Conservation (phyloP, 2,113 vertebrate species). For the Mesembrinibis cayennensis region DNA sequence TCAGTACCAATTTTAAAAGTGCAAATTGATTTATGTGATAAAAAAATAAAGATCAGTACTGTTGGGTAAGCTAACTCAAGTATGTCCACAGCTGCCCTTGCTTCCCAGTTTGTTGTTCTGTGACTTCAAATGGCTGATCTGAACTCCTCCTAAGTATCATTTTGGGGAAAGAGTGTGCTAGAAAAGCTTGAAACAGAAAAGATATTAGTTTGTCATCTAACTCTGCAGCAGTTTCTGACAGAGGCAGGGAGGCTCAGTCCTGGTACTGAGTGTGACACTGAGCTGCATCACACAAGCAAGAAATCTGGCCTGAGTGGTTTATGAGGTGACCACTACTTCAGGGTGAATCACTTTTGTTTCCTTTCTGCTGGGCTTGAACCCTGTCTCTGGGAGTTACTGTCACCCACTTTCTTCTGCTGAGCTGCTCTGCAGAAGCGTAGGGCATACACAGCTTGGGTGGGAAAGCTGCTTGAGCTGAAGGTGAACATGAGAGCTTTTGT, state of each 20-base stretch:
- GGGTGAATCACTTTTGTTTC: neutral
- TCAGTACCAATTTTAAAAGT: neutral
- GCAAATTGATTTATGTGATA: neutral
- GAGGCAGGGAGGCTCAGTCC: neutral
- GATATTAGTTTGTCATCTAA: neutral
- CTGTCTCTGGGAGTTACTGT: neutral
- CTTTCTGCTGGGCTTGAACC: neutral
- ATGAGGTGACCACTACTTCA: neutral
- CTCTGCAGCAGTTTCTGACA: neutral
- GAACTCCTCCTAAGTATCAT: neutral
- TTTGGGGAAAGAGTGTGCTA: neutral
- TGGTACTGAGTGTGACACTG: neutral
- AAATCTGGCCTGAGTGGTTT: neutral
- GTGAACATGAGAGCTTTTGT: neutral
- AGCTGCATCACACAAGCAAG: neutral
- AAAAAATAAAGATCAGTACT: neutral
- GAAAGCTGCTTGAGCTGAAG: neutral
- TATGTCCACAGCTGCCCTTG: neutral
- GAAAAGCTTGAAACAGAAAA: neutral
- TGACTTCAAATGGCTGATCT: neutral
- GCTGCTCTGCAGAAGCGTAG: neutral
- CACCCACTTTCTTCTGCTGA: neutral
- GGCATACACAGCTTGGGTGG: no score
- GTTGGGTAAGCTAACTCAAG: neutral
- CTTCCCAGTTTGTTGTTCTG: neutral